These are phyloP conservation scores for Mactromeris polynyma DNA, from an alignment of 2,888 invertebrate species.

Conservation along the genomic window DNA sequence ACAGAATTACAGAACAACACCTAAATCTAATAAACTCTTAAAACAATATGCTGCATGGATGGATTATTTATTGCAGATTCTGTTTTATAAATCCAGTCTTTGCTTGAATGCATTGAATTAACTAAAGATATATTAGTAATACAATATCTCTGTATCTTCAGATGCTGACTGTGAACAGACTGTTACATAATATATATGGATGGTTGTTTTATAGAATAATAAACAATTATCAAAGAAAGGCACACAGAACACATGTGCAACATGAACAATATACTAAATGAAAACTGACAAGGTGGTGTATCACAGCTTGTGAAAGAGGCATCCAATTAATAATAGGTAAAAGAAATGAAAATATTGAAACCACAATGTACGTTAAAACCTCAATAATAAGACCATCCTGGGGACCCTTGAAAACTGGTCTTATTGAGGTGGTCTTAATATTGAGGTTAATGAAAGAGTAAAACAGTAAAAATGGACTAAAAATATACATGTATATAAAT, in stretches of 20 bases:
- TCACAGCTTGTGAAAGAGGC: not conserved
- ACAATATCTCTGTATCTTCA: not conserved
- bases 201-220: not conserved
- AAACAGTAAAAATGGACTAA: too few relatives aligned
- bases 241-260: not conserved
- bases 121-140: not conserved
- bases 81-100: not conserved
- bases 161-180: not conserved
- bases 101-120: not conserved
- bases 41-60: not conserved
- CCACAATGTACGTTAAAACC: too few relatives aligned
- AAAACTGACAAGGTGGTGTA: not conserved
- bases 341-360: not conserved
- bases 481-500: too few relatives aligned
- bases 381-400: too few relatives aligned
- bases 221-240: not conserved
- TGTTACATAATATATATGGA: not conserved
- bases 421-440: too few relatives aligned
- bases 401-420: too few relatives aligned
- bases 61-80: not conserved
- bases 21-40: not conserved
- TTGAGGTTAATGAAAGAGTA: too few relatives aligned
- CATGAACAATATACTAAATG: not conserved
- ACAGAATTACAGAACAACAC: not conserved
- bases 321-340: not conserved